Percentiles rank a stretch among this genome's conserved stretches.
phyloP scores from a whole-genome alignment of 2,113 vertebrate species.

The Damaliscus lunatus region DNA sequence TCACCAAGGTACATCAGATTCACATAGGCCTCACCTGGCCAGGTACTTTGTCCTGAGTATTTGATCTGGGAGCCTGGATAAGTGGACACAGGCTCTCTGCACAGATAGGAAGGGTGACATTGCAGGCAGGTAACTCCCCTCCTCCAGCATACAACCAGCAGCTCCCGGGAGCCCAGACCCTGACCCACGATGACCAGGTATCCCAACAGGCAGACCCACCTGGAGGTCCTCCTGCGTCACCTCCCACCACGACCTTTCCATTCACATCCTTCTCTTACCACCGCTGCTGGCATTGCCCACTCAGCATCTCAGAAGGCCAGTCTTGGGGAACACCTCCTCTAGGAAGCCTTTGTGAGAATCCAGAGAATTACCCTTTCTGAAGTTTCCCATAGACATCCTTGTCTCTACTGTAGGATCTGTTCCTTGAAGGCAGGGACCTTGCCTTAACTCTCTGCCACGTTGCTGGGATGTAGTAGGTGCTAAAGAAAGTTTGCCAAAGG shows the following conservation, averaged over 20 bases:
- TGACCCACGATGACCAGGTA: rapidly evolving
- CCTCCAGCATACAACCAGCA: not conserved
- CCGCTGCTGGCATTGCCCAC: not conserved
- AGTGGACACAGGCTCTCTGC: not conserved
- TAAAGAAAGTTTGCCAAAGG: not conserved
- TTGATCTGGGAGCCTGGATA: not conserved
- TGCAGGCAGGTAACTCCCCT: not conserved
- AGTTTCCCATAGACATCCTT: not conserved
- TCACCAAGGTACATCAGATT: not conserved
- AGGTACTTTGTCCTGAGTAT: not conserved
- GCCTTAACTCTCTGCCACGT: rapidly evolving
- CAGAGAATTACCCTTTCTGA: not conserved
- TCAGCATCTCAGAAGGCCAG: not conserved
- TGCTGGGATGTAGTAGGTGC: not conserved
- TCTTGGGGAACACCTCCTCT: not conserved
- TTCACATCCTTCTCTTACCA: rapidly evolving
- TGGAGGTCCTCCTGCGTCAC: not conserved
- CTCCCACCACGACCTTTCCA: not conserved
- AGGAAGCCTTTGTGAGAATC: not conserved
- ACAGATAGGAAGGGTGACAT: not conserved
- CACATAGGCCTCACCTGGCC: not conserved
- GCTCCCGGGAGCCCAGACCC: not conserved
- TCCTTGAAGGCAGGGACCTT: not conserved
- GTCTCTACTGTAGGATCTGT: not conserved
- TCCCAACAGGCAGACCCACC: too few relatives aligned